phyloP scores from a whole-genome alignment of 2,888 invertebrate genomes.

The Tineola bisselliella region DNA sequence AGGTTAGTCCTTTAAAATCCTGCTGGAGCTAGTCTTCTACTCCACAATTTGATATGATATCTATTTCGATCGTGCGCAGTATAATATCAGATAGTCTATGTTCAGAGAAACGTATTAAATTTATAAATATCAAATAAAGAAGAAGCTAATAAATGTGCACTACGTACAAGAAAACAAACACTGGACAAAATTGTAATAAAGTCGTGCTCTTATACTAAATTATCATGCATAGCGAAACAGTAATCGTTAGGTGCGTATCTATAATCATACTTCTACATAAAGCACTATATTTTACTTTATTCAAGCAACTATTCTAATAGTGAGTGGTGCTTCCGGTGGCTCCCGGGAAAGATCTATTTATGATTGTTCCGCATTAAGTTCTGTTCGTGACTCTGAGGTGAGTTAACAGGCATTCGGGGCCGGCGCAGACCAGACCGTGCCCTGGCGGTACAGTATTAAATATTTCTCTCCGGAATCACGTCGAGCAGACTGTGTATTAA shows the following conservation, averaged over 20 bases:
- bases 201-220: conserved; percentile 52
- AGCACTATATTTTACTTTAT: conserved; percentile 15
- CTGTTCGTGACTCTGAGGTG: conserved; percentile 35
- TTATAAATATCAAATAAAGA: not conserved
- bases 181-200: conserved; percentile 32
- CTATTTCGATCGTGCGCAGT: not conserved
- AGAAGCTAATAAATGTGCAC: conserved; percentile 18
- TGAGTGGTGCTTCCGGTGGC: conserved; percentile 59
- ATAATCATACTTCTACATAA: not conserved
- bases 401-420: not conserved
- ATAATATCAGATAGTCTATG: not conserved
- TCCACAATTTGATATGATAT: not conserved
- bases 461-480: conserved; percentile 69
- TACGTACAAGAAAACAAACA: conserved; percentile 47
- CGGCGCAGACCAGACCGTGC: not conserved
- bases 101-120: not conserved
- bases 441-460: conserved; percentile 63
- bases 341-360: conserved; percentile 67
- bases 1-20: conserved; percentile 35
- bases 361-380: conserved; percentile 60
- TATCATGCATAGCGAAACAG: conserved; percentile 65
- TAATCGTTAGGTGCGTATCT: conserved; percentile 40
- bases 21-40: conserved; percentile 27
- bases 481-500: conserved; percentile 63
- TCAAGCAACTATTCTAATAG: conserved; percentile 55